A percentile compares a stretch with the other conserved stretches of the same genome.
Conservation (phyloP, 2,113 vertebrate genomes). For the Pangasianodon gigas region DNA sequence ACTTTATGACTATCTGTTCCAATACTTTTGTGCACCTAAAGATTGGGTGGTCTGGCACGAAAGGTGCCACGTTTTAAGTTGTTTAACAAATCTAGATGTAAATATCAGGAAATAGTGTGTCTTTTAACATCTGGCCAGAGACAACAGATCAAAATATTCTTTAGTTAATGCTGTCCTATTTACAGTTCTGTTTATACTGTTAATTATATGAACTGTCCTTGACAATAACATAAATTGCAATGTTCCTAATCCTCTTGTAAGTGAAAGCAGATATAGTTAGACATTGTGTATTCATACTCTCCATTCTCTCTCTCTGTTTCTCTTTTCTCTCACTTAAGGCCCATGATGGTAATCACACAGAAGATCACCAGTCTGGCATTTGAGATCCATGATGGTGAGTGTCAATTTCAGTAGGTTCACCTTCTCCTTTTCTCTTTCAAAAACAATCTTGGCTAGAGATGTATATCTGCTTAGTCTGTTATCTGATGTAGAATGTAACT, state of each 20-base stretch:
- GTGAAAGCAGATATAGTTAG: not conserved
- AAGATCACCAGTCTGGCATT: slow-evolving; percentile 98
- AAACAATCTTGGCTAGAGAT: no score
- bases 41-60: not conserved
- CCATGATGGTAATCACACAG: slow-evolving; percentile 99
- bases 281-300: not conserved
- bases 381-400: slow-evolving; percentile 96
- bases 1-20: not conserved
- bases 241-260: not conserved
- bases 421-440: not conserved
- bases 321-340: slow-evolving; percentile 71
- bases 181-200: not conserved
- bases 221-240: not conserved
- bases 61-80: not conserved
- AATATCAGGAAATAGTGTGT: not conserved
- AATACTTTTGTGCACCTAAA: not conserved
- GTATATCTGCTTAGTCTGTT: not conserved
- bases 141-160: not conserved
- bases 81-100: not conserved
- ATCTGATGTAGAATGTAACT: not conserved
- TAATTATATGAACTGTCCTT: not conserved
- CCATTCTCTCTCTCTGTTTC: not conserved
- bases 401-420: not conserved
- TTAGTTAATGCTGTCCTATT: not conserved
- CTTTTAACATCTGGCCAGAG: not conserved